Base-by-base conservation (phyloP, 64 coral and sea anemone genomes). In the Stichodactyla mertensii region DNA sequence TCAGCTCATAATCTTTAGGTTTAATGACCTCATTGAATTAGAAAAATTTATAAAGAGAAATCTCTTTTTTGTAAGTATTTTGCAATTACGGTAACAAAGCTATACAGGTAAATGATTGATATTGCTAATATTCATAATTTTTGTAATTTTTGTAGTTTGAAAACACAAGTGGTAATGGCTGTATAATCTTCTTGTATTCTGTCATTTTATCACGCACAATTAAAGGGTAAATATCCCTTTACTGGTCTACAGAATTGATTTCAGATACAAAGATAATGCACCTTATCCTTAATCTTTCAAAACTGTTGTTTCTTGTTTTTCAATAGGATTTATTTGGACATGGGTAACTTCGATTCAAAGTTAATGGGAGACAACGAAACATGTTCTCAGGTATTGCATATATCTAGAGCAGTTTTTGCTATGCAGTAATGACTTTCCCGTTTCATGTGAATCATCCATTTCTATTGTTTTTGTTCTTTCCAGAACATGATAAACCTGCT, bases 111-210 rank as follows among this genome's bases (percentile, higher is more conserved):
- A 58, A 9, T 13, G 3, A 74, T 74, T n/a, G 8, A 74, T 74
- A 6, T 66, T 1, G 8, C 28, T 84, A 55, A 85, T 90, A 45
- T 77, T 23, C 31, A 15, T 52, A 45, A 45, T 45, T 24, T 24
- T 31, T 57, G 26, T 70, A 58, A n/a, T n/a, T n/a, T 19, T 77
- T 22, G 16, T 60, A 95, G 93, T 95, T 95, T 83, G 93, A 95
- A 86, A 95, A 89, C 82, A 92, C 93, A n/a, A 92, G 91, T 64
- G 93, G 93, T 77, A 92, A 95, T 92, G 93, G 93, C 51, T 92
- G 90, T 77, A 92, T 95, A 55, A 22, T 95, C 67, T 58, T 95
- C 55, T 62, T 95, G 61, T 95, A 92, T 84, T 95, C 93, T 14
- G 87, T 89, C 23, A 95, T 95, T 53, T 87, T 95, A 36, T 95